phyloP scores from a whole-genome alignment of 1,140 invertebrate genomes.

The Panagrolaimus sp. region DNA sequence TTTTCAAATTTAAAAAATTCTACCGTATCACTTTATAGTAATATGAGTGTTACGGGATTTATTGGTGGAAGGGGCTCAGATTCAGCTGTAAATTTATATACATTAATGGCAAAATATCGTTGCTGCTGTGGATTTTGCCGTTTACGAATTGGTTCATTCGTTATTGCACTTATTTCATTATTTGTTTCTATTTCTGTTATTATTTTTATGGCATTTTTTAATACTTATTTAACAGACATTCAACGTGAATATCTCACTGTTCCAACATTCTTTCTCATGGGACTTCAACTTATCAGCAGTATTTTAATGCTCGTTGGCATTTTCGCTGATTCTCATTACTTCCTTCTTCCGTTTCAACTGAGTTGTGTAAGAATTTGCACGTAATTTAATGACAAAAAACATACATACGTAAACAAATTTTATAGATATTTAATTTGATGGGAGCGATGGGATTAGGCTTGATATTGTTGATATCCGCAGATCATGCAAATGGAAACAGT shows the following conservation, averaged over 20 bases:
- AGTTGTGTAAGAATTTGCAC: constrained; percentile 24
- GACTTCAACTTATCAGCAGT: constrained; percentile 23
- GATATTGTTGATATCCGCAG: constrained; percentile 27
- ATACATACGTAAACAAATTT: neutral
- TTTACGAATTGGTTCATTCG: constrained; percentile 22
- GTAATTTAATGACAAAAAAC: neutral
- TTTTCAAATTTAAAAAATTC: constrained; percentile 19
- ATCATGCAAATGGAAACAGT: constrained; percentile 25
- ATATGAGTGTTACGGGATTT: constrained; percentile 30
- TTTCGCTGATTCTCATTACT: constrained; percentile 23
- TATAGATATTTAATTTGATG: constrained; percentile 32
- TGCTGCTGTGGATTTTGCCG: constrained; percentile 32
- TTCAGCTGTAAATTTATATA: constrained; percentile 23
- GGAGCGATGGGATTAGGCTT: constrained; percentile 30
- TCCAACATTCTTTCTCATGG: constrained; percentile 21
- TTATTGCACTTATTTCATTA: constrained; percentile 25
- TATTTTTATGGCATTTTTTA: constrained; percentile 12
- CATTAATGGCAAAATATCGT: constrained; percentile 30
- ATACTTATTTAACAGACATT: neutral
- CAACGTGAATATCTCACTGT: constrained; percentile 16
- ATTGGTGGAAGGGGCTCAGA: constrained; percentile 13
- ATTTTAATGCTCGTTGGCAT: constrained; percentile 26
- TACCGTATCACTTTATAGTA: constrained; percentile 25
- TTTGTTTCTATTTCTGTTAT: constrained; percentile 33
- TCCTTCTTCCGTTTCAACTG: constrained; percentile 29